Conservation (phyloP, 2,888 invertebrate genomes). For the Diaphora mendica region DNA sequence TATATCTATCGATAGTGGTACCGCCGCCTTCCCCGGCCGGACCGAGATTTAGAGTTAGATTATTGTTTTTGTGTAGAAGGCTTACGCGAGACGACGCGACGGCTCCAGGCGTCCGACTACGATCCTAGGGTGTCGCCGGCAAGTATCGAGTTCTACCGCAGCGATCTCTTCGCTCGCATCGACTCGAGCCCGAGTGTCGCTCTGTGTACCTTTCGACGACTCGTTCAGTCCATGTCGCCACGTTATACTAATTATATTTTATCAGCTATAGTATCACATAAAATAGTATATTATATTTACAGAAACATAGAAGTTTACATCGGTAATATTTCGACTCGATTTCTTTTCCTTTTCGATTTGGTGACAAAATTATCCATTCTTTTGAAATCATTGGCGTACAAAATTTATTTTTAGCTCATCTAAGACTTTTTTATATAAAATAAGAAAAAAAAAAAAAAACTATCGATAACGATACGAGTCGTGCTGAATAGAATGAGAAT, state of each 20-base stretch:
- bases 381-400: conserved; percentile 39
- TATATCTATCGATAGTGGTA: not conserved
- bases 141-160: not conserved
- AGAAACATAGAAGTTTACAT: conserved; percentile 16
- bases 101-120: conserved; percentile 6
- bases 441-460: conserved; percentile 24
- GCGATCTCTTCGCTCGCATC: not conserved
- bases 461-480: conserved; percentile 25
- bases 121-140: conserved; percentile 10
- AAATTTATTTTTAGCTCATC: conserved; percentile 47
- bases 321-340: not conserved
- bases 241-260: conserved; percentile 27
- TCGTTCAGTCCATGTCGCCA: conserved; percentile 25
- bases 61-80: conserved; percentile 44
- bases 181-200: not conserved
- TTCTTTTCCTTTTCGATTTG: conserved; percentile 27
- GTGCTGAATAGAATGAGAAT: conserved; percentile 44
- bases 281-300: conserved; percentile 34
- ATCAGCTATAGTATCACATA: conserved; percentile 34
- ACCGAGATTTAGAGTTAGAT: conserved; percentile 44
- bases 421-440: conserved; percentile 33
- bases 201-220: conserved; percentile 16
- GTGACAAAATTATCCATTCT: conserved; percentile 34
- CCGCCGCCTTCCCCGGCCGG: conserved; percentile 18
- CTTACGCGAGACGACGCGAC: conserved; percentile 26